phyloP scores from a whole-genome alignment of 1,140 invertebrate species.

The Cydia splendana region DNA sequence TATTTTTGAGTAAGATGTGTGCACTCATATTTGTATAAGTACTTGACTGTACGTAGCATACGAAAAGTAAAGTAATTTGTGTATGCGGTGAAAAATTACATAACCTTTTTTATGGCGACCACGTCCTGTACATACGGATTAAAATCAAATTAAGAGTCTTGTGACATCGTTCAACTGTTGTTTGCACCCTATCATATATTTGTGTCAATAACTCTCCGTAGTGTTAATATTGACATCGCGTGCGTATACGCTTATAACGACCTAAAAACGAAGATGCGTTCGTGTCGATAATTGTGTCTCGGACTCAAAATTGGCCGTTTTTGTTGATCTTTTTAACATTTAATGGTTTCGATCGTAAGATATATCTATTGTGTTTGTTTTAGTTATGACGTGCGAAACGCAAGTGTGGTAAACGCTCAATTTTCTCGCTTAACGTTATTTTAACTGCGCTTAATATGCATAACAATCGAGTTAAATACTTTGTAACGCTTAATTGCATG shows the following conservation, averaged over 20 bases:
- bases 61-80: too few species aligned
- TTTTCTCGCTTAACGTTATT: not conserved
- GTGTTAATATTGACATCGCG: slow-evolving; percentile 23
- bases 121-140: too few species aligned
- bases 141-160: too few species aligned
- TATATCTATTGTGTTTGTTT: slow-evolving; percentile 7
- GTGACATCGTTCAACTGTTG: too few species aligned
- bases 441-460: not conserved
- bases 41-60: too few species aligned
- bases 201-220: not conserved
- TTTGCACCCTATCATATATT: not conserved
- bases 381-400: slow-evolving; percentile 22
- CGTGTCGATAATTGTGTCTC: slow-evolving; percentile 25
- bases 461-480: not conserved
- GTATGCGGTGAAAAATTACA: too few species aligned
- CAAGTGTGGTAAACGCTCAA: not conserved
- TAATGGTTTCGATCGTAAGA: not conserved
- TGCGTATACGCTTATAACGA: not conserved
- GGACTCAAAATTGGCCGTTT: slow-evolving; percentile 22
- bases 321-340: slow-evolving; percentile 24
- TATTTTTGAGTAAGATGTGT: too few species aligned
- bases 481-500: not conserved
- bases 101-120: too few species aligned
- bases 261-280: slow-evolving; percentile 27
- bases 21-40: too few species aligned